Conservation (phyloP, 1,140 invertebrate species). For the Eumeta japonica region DNA sequence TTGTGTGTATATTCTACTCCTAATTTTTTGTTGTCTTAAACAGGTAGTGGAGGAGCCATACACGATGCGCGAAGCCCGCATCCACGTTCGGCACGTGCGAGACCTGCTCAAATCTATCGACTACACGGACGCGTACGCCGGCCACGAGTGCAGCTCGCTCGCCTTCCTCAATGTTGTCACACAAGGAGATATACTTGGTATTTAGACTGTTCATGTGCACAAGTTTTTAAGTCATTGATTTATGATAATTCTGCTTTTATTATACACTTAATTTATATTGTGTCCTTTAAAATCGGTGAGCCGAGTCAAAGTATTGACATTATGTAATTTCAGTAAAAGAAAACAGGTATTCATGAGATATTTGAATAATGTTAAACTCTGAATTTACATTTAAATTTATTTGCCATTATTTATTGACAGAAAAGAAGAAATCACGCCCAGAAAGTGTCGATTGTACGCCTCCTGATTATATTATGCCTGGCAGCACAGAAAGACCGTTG, state of each 20-base stretch:
- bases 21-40: constrained; percentile 9
- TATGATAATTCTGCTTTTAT: neutral
- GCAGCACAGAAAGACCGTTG: constrained; percentile 81
- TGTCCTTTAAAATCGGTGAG: neutral
- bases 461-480: constrained; percentile 94
- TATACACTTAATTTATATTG: neutral
- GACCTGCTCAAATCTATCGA: constrained; percentile 94
- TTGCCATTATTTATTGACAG: constrained; percentile 47
- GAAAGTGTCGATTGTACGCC: constrained; percentile 95
- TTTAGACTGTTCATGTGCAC: too few species aligned
- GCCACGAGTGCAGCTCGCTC: constrained; percentile 92
- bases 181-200: constrained; percentile 78
- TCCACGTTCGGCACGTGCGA: constrained; percentile 94
- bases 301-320: constrained; percentile 2
- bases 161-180: constrained; percentile 94
- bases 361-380: too few species aligned
- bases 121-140: constrained; percentile 91
- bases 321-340: neutral
- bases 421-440: constrained; percentile 84
- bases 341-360: neutral
- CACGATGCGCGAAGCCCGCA: constrained; percentile 94
- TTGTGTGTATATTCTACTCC: too few species aligned
- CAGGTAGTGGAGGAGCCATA: constrained; percentile 91
- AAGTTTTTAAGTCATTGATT: neutral
- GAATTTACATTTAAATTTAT: constrained; percentile 3